These are phyloP conservation scores for Cepaea nemoralis DNA, from an alignment of 1,140 invertebrate genomes.

Conservation along the genomic window DNA sequence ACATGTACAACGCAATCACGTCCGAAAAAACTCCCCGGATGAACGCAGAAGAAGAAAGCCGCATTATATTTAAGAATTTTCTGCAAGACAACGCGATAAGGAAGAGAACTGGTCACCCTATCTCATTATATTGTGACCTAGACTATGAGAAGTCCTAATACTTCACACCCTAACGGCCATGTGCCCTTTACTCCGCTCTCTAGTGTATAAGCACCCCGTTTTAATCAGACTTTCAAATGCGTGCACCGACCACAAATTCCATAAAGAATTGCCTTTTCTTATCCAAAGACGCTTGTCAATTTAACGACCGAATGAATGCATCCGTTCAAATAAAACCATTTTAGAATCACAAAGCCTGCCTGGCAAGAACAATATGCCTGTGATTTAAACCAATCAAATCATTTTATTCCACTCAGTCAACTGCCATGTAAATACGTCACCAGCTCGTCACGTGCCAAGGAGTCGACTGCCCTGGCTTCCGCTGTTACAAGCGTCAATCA, in stretches of 20 bases:
- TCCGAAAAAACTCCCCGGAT: no score
- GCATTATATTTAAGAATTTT: no score
- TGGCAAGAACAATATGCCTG: conserved; percentile 9
- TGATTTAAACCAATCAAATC: conserved; percentile 21
- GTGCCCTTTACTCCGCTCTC: no score
- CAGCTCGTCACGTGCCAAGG: conserved; percentile 22
- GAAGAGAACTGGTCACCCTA: no score
- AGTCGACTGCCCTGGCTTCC: conserved; percentile 14
- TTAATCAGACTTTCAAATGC: no score
- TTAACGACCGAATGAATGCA: conserved; percentile 3
- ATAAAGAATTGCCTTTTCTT: background rate
- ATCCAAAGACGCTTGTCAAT: background rate
- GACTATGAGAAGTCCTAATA: no score
- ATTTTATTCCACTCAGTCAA: conserved; percentile 26
- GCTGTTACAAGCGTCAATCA: conserved; percentile 20
- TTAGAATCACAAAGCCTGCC: background rate
- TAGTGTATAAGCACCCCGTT: no score
- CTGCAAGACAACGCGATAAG: no score
- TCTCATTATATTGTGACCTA: no score
- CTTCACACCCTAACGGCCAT: no score
- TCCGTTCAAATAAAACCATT: background rate
- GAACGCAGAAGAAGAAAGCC: no score
- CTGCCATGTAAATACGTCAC: conserved; percentile 30
- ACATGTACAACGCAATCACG: no score
- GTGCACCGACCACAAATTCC: background rate